Conservation (phyloP, 1,140 invertebrate genomes). For the Amyelois transitella region DNA sequence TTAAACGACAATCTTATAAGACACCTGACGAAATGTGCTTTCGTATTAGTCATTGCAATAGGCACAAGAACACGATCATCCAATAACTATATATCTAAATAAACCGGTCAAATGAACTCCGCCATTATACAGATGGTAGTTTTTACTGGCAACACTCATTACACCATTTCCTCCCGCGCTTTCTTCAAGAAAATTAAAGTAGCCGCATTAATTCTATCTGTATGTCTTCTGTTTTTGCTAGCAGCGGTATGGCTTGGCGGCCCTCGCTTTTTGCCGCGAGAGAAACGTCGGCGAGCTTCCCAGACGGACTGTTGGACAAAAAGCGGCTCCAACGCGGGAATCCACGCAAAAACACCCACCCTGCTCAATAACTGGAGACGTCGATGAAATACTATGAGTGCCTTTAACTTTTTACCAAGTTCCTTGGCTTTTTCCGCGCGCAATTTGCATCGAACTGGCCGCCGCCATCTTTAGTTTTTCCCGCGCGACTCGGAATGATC, state of each 20-base stretch:
- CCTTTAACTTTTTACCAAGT: conserved; percentile 53
- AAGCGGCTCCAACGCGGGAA: conserved; percentile 48
- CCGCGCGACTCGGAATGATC: conserved; percentile 34
- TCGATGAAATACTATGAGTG: conserved; percentile 69
- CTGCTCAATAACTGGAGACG: conserved; percentile 57
- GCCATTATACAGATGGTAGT: conserved; percentile 61
- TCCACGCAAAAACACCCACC: conserved; percentile 52
- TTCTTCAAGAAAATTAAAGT: conserved; percentile 72
- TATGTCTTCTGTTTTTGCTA: conserved; percentile 62
- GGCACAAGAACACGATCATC: no score
- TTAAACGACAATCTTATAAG: no score
- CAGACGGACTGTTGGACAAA: conserved; percentile 45
- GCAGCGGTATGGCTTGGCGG: conserved; percentile 60
- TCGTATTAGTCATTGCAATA: no score
- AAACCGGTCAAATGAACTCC: conserved; percentile 46
- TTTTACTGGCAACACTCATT: conserved; percentile 66
- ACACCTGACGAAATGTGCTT: no score
- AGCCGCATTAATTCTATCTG: conserved; percentile 67
- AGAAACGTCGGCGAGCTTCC: conserved; percentile 44
- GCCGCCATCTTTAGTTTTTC: conserved; percentile 61
- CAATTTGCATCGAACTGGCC: conserved; percentile 47
- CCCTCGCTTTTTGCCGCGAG: conserved; percentile 44
- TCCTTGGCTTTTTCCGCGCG: conserved; percentile 44
- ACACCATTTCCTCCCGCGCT: conserved; percentile 66
- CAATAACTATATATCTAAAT: conserved; percentile 13